These are phyloP conservation scores for Meiosimyza platycephala DNA, from an alignment of 2,888 invertebrate genomes.

Conservation along the genomic window DNA sequence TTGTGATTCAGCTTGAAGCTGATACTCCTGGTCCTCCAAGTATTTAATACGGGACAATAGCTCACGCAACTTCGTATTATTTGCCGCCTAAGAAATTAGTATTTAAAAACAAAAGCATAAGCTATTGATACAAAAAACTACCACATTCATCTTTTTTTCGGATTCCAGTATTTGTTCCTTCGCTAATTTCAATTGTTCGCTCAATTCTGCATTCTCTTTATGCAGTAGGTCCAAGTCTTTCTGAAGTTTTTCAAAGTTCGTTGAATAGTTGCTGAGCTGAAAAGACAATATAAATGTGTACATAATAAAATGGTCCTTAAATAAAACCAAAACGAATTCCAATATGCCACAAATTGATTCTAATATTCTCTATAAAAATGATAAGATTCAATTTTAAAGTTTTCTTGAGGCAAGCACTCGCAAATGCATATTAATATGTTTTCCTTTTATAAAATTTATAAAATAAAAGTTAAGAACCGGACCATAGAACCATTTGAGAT, in stretches of 20 bases:
- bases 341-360: no score
- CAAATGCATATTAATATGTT: no score
- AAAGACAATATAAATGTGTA: conserved; percentile 4
- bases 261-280: conserved; percentile 57
- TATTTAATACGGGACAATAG: conserved; percentile 66
- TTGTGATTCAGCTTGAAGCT: conserved; percentile 75
- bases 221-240: conserved; percentile 64
- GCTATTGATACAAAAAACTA: conserved; percentile 47
- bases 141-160: conserved; percentile 68
- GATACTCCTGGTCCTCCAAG: conserved; percentile 70
- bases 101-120: conserved; percentile 5
- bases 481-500: no score
- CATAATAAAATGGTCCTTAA: not conserved
- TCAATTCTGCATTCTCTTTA: conserved; percentile 67
- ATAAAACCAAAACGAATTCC: not conserved
- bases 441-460: no score
- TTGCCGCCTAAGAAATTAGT: conserved; percentile 54
- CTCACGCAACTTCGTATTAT: conserved; percentile 60
- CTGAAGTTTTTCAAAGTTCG: conserved; percentile 64
- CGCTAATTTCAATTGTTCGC: conserved; percentile 68
- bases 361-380: no score
- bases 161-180: conserved; percentile 69
- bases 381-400: no score
- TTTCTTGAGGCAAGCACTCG: no score
- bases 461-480: no score